Percentiles rank a stretch among this genome's conserved stretches.
Evolutionary conservation across 2,888 invertebrate species (phyloP).

Genomic region (Diogma glabrata): DNA sequence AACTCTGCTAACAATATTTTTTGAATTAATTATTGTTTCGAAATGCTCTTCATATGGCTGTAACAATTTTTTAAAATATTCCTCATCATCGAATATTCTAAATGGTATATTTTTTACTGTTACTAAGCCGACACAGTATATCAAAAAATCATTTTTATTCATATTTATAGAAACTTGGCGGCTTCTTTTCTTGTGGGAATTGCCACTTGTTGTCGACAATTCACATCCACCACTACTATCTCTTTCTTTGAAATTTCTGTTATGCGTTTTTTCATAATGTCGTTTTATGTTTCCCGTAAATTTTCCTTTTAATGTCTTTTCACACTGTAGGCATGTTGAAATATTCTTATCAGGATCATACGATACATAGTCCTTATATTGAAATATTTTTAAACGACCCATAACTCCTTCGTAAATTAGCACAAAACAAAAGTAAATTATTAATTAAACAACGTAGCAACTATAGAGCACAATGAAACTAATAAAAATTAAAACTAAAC

Average conservation of each 20-base stretch:
- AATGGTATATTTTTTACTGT: conserved; percentile 12
- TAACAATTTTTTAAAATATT: conserved; percentile 12
- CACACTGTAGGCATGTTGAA: background rate
- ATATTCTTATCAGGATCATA: background rate
- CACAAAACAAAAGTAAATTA: too few relatives aligned
- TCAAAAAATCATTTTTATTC: conserved; percentile 12
- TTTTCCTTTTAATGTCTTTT: background rate
- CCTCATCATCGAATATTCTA: conserved; percentile 12
- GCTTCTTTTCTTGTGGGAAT: too few relatives aligned
- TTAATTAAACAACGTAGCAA: too few relatives aligned
- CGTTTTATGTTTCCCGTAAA: background rate
- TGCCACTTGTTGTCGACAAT: background rate
- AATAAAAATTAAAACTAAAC: too few relatives aligned
- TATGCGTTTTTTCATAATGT: background rate
- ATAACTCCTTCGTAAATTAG: too few relatives aligned
- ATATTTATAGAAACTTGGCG: background rate
- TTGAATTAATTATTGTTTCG: conserved; percentile 11
- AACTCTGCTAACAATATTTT: background rate
- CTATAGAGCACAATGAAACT: too few relatives aligned
- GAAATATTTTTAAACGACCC: background rate
- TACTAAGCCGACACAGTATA: conserved; percentile 12
- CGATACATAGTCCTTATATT: background rate
- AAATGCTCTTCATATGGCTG: conserved; percentile 11
- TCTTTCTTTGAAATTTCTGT: background rate
- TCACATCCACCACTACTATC: background rate